Evolutionary conservation across 2,797 vertebrate genomes (phyloP), one percentile per base, ranked within the genome.

Genomic region (Ambastaia sidthimunki): DNA sequence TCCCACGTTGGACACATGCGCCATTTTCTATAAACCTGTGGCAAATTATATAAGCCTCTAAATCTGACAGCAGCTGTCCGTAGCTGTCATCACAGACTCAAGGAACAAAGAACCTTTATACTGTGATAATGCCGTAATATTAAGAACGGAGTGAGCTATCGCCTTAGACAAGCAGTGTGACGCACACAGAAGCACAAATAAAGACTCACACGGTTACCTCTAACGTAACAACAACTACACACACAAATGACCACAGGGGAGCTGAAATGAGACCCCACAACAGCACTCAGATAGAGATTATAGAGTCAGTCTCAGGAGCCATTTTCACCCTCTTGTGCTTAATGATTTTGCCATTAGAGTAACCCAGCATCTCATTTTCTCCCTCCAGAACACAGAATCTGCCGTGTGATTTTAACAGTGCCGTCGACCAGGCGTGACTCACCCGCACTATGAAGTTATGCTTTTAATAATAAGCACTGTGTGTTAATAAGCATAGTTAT

Each of bases 291-390:
- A 70, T 72, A 70, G 50, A 77, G 69, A 77, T 70, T 80, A 68
- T 57, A 23, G 70, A 74, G 59, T 71, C 68, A 34, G 66, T 71
- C 52, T 67, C n/a, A 76, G 59, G 57, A 54, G 82, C 62, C 59
- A 78, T 78, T 81, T 81, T 75, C 62, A 75, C 68, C 25, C 57
- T 52, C 55, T 70, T 48, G 65, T 74, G 70, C 70, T 57, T 84
- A 84, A 84, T 82, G 82, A 80, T 84, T 80, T 86, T 84, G 69
- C 74, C 70, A 86, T 86, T 84, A 84, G 73, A 31, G 82, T 82
- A 71, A 74, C 82, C 66, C 71, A 59, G 25, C 5, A n/a, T 84
- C 77, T 78, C 66, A 67, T 84, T 77, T 79, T 76, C 73, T 63
- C 63, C 65, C 60, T 47, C 10, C 37, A 80, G 55, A 77, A 76